phyloP scores from a whole-genome alignment of 2,113 vertebrate species.

The Cyanoderma ruficeps region DNA sequence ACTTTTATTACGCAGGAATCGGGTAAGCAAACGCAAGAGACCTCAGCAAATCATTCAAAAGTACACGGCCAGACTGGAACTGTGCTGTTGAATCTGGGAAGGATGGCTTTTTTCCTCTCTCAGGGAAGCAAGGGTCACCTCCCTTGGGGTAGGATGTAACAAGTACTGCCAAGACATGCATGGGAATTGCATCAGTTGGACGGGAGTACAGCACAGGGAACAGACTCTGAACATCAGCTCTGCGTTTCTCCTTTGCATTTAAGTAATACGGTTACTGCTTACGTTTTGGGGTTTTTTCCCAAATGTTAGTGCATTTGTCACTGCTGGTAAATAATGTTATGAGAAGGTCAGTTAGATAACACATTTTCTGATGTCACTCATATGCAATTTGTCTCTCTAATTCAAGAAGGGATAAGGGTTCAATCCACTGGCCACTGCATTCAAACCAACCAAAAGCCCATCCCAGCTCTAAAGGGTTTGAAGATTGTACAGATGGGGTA shows the following conservation, averaged over 20 bases:
- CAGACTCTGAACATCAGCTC: background rate
- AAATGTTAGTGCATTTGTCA: background rate
- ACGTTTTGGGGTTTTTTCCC: background rate
- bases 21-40: background rate
- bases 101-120: background rate
- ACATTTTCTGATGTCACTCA: background rate
- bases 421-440: too few species aligned
- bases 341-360: background rate
- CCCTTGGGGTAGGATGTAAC: conserved; percentile 8
- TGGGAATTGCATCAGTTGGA: conserved; percentile 50
- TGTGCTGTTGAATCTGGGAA: background rate
- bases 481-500: background rate
- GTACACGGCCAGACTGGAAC: background rate
- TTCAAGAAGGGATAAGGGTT: background rate
- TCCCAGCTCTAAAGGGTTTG: background rate
- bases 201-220: background rate
- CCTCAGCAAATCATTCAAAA: background rate
- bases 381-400: background rate
- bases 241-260: background rate
- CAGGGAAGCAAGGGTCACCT: conserved; percentile 1
- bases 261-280: background rate
- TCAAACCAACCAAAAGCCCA: background rate
- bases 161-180: conserved; percentile 14
- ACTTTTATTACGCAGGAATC: background rate
- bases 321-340: background rate